phyloP scores from a whole-genome alignment of 2,888 invertebrate genomes.

The Dioctria linearis region DNA sequence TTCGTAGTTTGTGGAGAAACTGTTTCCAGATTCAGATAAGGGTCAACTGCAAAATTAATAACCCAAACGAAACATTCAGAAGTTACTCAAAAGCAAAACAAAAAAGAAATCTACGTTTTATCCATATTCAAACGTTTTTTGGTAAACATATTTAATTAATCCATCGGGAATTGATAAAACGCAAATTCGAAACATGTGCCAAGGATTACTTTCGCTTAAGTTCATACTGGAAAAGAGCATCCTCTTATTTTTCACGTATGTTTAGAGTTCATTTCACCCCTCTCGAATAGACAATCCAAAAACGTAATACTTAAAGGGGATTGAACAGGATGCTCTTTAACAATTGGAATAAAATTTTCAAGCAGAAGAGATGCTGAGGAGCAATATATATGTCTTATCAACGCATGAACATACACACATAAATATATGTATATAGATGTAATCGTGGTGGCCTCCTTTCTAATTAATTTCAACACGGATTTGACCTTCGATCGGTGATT shows the following conservation, averaged over 20 bases:
- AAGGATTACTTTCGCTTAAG: slow-evolving; percentile 52
- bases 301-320: slow-evolving; percentile 6
- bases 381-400: background rate
- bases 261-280: slow-evolving; percentile 32
- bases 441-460: slow-evolving; percentile 35
- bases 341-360: background rate
- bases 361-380: background rate
- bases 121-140: no score
- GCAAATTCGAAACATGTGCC: slow-evolving; percentile 55
- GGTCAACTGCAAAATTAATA: no score
- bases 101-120: no score
- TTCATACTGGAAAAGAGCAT: slow-evolving; percentile 43
- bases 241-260: slow-evolving; percentile 28
- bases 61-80: no score
- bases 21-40: no score
- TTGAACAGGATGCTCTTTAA: slow-evolving; percentile 13
- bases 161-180: slow-evolving; percentile 52
- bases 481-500: slow-evolving; percentile 60
- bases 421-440: background rate
- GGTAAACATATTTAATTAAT: slow-evolving; percentile 42
- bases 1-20: no score
- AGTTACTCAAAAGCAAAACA: no score
- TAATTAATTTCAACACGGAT: slow-evolving; percentile 62
- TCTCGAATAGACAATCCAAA: slow-evolving; percentile 19
- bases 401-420: background rate